Percentiles rank a stretch among this genome's conserved stretches.
Evolutionary conservation across 2,113 vertebrate genomes (phyloP).

Genomic region (Cryptotis parvus): DNA sequence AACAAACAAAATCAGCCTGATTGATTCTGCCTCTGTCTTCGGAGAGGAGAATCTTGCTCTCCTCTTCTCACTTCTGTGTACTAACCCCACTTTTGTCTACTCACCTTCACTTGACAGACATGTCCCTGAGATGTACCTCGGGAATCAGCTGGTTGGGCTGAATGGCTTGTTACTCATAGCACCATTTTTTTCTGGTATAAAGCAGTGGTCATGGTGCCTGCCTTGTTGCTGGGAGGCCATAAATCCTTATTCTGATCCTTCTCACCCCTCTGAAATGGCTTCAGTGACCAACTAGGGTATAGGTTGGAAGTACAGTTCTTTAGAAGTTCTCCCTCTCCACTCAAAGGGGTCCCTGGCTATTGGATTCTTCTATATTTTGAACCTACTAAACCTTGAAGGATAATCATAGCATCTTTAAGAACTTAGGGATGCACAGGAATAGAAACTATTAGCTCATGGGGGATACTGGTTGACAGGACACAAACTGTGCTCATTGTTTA

Average conservation of each 20-base stretch:
- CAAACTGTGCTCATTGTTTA: neutral
- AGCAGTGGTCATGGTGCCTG: accelerated
- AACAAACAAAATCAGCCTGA: neutral
- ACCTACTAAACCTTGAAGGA: neutral
- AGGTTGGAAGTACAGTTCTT: neutral
- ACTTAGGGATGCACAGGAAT: neutral
- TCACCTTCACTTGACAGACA: neutral
- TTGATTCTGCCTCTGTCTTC: neutral
- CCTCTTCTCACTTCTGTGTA: neutral
- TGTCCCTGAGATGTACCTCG: neutral
- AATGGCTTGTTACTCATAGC: neutral
- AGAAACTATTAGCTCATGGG: neutral
- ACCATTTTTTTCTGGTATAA: too few relatives aligned
- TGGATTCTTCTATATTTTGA: neutral
- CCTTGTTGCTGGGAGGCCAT: neutral
- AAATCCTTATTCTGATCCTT: neutral
- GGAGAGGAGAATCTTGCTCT: neutral
- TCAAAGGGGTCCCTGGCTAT: neutral
- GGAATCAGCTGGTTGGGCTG: neutral
- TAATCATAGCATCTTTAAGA: neutral
- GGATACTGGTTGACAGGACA: neutral
- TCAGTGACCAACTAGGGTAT: neutral
- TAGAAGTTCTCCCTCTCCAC: neutral
- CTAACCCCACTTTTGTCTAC: neutral
- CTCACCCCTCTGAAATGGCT: neutral